Conservation (phyloP, 2,113 vertebrate genomes). For the Strigops habroptila region DNA sequence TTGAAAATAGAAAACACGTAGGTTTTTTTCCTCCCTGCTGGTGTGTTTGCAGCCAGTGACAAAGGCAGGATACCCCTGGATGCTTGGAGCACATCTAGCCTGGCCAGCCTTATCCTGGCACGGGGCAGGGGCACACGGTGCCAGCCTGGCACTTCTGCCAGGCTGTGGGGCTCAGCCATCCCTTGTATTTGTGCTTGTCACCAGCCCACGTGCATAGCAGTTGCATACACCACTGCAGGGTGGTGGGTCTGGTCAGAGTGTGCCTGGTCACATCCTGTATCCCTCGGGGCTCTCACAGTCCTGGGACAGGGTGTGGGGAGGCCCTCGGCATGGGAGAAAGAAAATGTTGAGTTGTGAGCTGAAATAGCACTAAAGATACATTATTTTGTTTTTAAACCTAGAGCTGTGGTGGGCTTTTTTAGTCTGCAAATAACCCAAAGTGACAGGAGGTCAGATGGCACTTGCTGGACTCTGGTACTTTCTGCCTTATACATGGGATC, state of each 20-base stretch:
- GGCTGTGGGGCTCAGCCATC: background rate
- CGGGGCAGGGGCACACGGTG: background rate
- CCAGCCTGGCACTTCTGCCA: background rate
- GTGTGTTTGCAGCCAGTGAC: background rate
- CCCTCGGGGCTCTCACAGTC: background rate
- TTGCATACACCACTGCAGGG: rapidly evolving
- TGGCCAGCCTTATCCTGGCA: background rate
- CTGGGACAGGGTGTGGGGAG: background rate
- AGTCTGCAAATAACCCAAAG: background rate
- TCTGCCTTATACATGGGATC: background rate
- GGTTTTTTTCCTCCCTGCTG: background rate
- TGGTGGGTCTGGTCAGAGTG: background rate
- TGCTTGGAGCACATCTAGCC: background rate
- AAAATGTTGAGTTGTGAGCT: background rate
- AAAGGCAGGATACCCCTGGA: background rate
- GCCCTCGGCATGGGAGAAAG: background rate
- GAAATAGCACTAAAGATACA: background rate
- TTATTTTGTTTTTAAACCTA: background rate
- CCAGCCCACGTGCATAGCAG: background rate
- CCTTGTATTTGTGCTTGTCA: background rate
- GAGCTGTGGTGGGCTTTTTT: background rate
- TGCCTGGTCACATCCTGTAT: rapidly evolving
- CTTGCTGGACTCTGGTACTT: background rate
- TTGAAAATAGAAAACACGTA: background rate
- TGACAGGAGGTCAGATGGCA: background rate